phyloP scores from a whole-genome alignment of 2,888 invertebrate species.

The Trichogramma dendrolimi region DNA sequence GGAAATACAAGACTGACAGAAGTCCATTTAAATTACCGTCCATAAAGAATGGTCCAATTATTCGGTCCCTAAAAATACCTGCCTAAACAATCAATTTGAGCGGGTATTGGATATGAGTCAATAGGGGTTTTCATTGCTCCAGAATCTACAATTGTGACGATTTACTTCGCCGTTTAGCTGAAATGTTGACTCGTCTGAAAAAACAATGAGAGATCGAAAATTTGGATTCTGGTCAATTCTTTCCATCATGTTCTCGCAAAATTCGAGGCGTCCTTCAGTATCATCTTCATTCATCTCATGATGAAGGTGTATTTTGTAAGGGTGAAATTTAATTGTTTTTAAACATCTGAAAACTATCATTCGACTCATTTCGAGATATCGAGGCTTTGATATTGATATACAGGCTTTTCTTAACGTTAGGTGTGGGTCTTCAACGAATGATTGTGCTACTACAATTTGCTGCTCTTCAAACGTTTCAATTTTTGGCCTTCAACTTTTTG shows the following conservation, averaged over 20 bases:
- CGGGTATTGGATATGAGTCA: conserved; percentile 24
- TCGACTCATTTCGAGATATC: too few relatives aligned
- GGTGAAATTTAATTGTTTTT: conserved; percentile 1
- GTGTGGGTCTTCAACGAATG: too few relatives aligned
- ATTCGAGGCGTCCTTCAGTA: conserved; percentile 29
- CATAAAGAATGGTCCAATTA: conserved; percentile 19
- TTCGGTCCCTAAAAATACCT: conserved; percentile 10
- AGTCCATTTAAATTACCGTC: conserved; percentile 20
- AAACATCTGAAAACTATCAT: too few relatives aligned
- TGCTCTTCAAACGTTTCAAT: background rate
- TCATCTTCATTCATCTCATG: conserved; percentile 33
- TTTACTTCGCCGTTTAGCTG: conserved; percentile 36
- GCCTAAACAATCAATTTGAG: conserved; percentile 27
- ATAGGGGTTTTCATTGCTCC: conserved; percentile 34
- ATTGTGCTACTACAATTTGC: too few relatives aligned
- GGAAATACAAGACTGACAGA: too few relatives aligned
- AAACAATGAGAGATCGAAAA: conserved; percentile 30
- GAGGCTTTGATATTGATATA: too few relatives aligned
- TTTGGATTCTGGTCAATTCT: conserved; percentile 14
- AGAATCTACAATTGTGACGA: conserved; percentile 36
- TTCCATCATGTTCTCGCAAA: conserved; percentile 25
- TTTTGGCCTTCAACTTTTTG: conserved; percentile 2
- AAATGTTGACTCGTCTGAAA: conserved; percentile 35
- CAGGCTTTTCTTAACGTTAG: too few relatives aligned
- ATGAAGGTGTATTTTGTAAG: conserved; percentile 30